phyloP scores from a whole-genome alignment of 2,888 invertebrate genomes.

The Lasioglossum marginatum region DNA sequence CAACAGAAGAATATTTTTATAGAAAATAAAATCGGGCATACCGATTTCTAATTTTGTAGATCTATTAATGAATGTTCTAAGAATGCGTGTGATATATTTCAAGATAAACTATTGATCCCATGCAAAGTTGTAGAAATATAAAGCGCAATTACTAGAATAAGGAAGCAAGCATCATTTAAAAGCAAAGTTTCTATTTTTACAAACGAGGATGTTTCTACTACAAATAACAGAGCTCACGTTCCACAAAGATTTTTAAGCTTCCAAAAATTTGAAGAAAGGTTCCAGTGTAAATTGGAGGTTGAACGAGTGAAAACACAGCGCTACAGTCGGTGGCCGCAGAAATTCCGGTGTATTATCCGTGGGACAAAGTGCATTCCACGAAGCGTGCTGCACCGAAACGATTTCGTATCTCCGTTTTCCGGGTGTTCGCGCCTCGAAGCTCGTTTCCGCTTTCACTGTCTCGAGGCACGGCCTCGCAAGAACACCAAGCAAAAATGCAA shows the following conservation, averaged over 20 bases:
- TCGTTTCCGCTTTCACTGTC: background rate
- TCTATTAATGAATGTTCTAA: background rate
- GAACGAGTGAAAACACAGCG: background rate
- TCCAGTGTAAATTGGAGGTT: background rate
- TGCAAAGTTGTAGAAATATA: background rate
- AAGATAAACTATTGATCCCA: background rate
- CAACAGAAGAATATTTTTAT: no score
- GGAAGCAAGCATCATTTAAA: background rate
- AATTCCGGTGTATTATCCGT: background rate
- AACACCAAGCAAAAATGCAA: background rate
- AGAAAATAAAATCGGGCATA: background rate
- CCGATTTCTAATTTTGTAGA: background rate
- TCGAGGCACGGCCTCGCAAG: background rate
- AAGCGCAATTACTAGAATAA: background rate
- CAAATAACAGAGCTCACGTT: background rate
- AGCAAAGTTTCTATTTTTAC: background rate
- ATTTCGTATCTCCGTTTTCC: background rate
- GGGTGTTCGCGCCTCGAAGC: background rate
- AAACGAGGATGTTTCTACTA: background rate
- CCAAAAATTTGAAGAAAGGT: background rate
- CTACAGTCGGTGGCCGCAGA: background rate
- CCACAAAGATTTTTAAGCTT: background rate
- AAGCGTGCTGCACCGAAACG: background rate
- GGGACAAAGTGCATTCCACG: background rate
- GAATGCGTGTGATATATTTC: background rate